Evolutionary conservation across 2,888 invertebrate species (phyloP).

Genomic region (Poecilobothrus nobilitatus): DNA sequence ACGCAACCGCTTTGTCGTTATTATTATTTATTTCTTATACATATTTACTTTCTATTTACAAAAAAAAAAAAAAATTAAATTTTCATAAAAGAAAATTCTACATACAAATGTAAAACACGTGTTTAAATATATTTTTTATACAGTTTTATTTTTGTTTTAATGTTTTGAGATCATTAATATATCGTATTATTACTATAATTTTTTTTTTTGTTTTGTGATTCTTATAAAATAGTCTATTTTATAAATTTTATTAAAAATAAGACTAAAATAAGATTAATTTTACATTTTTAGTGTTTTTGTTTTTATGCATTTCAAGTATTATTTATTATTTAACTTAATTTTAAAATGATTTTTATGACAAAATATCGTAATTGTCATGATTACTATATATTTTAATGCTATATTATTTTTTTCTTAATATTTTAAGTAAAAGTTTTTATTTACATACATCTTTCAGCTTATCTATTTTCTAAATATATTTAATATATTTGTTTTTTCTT

Average conservation of each 20-base stretch:
- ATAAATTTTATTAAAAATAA: background rate
- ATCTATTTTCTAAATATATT: background rate
- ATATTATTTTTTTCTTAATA: background rate
- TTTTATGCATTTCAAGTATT: background rate
- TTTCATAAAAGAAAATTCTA: background rate
- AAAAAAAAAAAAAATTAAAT: too few relatives aligned
- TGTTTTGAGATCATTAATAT: slow-evolving; percentile 1
- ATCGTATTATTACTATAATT: background rate
- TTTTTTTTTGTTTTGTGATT: background rate
- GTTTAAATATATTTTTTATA: background rate
- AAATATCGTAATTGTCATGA: background rate
- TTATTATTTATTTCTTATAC: background rate
- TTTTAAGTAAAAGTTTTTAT: background rate
- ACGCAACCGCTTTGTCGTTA: background rate
- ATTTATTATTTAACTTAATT: background rate
- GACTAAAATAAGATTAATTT: background rate
- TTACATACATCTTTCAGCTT: background rate
- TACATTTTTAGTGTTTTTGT: background rate
- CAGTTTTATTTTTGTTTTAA: background rate
- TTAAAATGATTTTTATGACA: background rate
- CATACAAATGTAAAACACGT: background rate
- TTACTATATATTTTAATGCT: background rate
- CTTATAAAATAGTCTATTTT: background rate
- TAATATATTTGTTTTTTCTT: background rate
- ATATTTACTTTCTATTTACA: background rate